phyloP scores from a whole-genome alignment of 2,113 vertebrate species.

The Haliaeetus leucogaster region DNA sequence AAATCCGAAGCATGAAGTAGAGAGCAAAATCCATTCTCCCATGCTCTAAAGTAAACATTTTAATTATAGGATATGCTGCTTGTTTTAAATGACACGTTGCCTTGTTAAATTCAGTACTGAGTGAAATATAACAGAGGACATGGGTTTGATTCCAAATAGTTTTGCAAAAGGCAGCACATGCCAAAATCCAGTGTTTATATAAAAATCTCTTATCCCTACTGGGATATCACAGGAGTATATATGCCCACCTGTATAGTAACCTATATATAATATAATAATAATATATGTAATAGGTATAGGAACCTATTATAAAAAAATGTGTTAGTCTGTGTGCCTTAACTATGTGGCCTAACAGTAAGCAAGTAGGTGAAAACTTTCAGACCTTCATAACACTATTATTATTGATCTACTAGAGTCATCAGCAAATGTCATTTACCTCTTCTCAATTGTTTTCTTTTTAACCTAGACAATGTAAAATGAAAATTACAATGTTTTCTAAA shows the following conservation, averaged over 20 bases:
- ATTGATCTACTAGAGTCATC: not conserved
- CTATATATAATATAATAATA: not conserved
- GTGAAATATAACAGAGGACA: not conserved
- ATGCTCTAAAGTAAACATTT: not conserved
- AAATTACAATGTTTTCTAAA: not conserved
- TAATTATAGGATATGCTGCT: not conserved
- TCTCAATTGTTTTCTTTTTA: not conserved
- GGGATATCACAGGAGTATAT: not conserved
- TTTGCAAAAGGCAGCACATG: not conserved
- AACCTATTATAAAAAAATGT: not conserved
- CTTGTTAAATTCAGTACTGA: not conserved
- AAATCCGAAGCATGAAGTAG: not conserved
- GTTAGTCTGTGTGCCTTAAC: not conserved
- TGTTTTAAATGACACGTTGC: not conserved
- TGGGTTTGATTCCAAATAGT: not conserved
- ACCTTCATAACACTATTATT: not conserved
- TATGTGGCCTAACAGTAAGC: not conserved
- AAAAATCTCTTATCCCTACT: not conserved
- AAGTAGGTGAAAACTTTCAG: not conserved
- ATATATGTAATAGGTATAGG: not conserved
- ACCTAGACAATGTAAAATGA: not conserved
- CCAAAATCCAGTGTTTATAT: not conserved
- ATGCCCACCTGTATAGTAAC: not conserved
- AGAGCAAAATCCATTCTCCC: not conserved
- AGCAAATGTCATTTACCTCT: not conserved